These are phyloP conservation scores for Tolypeutes matacus DNA, from an alignment of 2,797 vertebrate species.

Conservation along the genomic window DNA sequence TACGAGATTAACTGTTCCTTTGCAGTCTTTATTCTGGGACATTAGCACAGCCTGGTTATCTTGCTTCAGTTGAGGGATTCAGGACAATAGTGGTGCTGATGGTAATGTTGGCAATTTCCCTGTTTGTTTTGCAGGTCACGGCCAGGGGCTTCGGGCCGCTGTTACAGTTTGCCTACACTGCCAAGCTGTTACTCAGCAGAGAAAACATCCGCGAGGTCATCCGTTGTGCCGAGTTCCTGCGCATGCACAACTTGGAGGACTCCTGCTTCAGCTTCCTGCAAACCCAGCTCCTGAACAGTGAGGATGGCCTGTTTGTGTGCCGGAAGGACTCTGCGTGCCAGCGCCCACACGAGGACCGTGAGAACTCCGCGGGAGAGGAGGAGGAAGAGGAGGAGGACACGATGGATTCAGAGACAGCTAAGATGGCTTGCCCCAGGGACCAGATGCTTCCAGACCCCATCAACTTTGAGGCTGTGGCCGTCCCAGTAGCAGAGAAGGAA, in stretches of 20 bases:
- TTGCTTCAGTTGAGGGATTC: slow-evolving; percentile 87
- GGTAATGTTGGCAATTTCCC: slow-evolving; percentile 92
- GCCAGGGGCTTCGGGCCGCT: slow-evolving; percentile 98
- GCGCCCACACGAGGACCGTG: slow-evolving; percentile 89
- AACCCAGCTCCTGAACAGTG: slow-evolving; percentile 96
- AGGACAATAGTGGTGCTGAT: slow-evolving; percentile 90
- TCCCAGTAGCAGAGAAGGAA: slow-evolving; percentile 88
- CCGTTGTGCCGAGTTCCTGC: slow-evolving; percentile 98
- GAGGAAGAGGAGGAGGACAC: slow-evolving; percentile 88
- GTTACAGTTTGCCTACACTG: slow-evolving; percentile 99
- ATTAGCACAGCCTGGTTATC: slow-evolving; percentile 89
- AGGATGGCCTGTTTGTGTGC: slow-evolving; percentile 94
- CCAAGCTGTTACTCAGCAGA: slow-evolving; percentile 99
- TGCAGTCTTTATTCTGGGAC: slow-evolving; percentile 88
- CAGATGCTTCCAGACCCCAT: slow-evolving; percentile 91
- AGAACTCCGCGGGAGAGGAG: slow-evolving; percentile 92
- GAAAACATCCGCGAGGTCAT: slow-evolving; percentile 99
- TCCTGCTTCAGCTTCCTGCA: slow-evolving; percentile 99
- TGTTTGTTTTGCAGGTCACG: slow-evolving; percentile 95
- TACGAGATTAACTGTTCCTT: slow-evolving; percentile 88
- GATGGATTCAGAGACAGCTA: slow-evolving; percentile 93
- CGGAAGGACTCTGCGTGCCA: slow-evolving; percentile 92
- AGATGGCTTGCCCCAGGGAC: slow-evolving; percentile 91
- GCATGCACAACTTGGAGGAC: slow-evolving; percentile 99
- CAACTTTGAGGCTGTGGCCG: slow-evolving; percentile 86